These are phyloP conservation scores for Unio pictorum DNA, from an alignment of 2,888 invertebrate species.

Conservation along the genomic window DNA sequence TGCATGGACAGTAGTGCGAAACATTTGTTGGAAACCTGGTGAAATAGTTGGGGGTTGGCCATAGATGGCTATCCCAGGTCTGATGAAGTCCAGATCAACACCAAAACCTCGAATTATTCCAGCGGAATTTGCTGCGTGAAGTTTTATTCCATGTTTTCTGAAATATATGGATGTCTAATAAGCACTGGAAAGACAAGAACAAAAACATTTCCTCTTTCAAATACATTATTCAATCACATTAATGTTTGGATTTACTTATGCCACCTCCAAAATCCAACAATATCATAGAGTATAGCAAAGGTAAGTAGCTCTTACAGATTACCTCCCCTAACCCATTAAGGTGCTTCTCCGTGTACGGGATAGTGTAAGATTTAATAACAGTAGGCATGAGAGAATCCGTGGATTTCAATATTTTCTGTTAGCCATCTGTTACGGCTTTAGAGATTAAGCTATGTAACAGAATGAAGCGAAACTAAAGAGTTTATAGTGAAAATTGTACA, in stretches of 20 bases:
- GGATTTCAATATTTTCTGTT: no score
- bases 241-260: background rate
- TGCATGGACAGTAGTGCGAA: no score
- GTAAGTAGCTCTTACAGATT: background rate
- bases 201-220: background rate
- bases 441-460: no score
- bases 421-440: no score
- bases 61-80: slow-evolving; percentile 56
- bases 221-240: background rate
- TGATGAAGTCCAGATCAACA: slow-evolving; percentile 50
- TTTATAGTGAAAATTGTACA: no score
- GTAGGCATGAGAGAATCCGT: no score
- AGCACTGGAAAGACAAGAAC: background rate
- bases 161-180: slow-evolving; percentile 1
- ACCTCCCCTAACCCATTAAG: background rate
- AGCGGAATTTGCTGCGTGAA: slow-evolving; percentile 55
- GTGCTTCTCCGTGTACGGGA: no score
- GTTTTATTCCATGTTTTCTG: slow-evolving; percentile 36
- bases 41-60: slow-evolving; percentile 50
- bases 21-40: no score
- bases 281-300: background rate
- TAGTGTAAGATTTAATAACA: no score
- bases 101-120: slow-evolving; percentile 47
- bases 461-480: no score
- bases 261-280: background rate